Evolutionary conservation across 1,140 invertebrate genomes (phyloP).

Genomic region (Lepidurus apus): DNA sequence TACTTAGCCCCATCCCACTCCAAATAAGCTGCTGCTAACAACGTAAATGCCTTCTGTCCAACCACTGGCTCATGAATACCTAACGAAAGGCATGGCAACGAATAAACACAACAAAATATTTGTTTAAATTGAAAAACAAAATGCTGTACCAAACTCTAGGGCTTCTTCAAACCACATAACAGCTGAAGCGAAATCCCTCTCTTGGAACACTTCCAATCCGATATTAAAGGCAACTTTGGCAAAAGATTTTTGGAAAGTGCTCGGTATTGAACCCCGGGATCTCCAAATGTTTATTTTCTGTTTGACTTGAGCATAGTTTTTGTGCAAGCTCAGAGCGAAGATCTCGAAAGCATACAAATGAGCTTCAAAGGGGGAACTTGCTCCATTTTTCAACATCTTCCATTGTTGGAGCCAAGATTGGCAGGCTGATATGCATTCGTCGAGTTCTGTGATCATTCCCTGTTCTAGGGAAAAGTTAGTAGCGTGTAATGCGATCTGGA

Average conservation of each 20-base stretch:
- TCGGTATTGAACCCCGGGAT: neutral
- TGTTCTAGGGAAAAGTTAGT: neutral
- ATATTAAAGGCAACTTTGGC: neutral
- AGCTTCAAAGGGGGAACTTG: neutral
- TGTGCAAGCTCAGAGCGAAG: neutral
- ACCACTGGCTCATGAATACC: neutral
- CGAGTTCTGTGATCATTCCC: neutral
- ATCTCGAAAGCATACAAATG: neutral
- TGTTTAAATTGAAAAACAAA: neutral
- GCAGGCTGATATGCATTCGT: neutral
- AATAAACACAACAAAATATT: neutral
- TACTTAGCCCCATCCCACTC: neutral
- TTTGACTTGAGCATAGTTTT: neutral
- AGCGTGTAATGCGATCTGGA: conserved; percentile 9
- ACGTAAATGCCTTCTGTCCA: neutral
- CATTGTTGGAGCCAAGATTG: neutral
- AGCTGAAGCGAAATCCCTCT: neutral
- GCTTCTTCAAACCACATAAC: neutral
- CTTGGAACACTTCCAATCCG: neutral
- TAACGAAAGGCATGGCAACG: neutral
- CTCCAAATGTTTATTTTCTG: neutral
- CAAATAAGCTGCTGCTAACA: neutral
- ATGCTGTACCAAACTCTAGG: neutral
- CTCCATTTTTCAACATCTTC: neutral
- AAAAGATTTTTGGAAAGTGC: neutral